Base-by-base conservation (phyloP, 2,888 invertebrate genomes). In the Tinea semifulvella region DNA sequence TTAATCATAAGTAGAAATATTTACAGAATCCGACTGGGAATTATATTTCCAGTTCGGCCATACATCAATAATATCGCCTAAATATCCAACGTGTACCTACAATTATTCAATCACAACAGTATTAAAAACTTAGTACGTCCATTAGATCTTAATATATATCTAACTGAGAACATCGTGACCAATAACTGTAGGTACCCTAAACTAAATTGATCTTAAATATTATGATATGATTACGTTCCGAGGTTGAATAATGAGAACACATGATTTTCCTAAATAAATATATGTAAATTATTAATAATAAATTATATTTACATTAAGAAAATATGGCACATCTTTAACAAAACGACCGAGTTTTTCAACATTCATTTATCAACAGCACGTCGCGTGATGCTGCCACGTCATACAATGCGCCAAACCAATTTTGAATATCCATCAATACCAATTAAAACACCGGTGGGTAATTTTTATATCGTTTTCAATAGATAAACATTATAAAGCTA, bases 371-470 rank as follows among this genome's bases (percentile, higher is more conserved):
- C 6, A 38, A 22, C 22, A 40, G 19, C 40, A 40, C 40, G 22
- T 20, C 11, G 3, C 5, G 14, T 22, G 11, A 40, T 11, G 40
- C 20, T 40, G 28, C 18, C 43, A 20, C 46, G 31, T 42, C 55
- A 60, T 57, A 53, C 60, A 62, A 65, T 72, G 69, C 67, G 65
- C 68, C 66, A 65, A 56, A 52, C 51, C 63, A 68, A 67, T 70
- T 72, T 71, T 52, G 63, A 63, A 64, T 60, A 63, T 58, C 38
- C 26, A 27, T 65, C 71, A 73, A 74, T 74, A 76, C 79, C 79
- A 80, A 80, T 80, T 74, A 79, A 68, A 73, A 75, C 77, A 79
- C 73, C 79, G 79, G 79, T 79, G 79, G 79, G 79, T 72, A 77
- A 75, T 63, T 69, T 40, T 40, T 22, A 40, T 22, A 13, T 22